Conservation (phyloP, 2,888 invertebrate species). For the Cryptus armator region DNA sequence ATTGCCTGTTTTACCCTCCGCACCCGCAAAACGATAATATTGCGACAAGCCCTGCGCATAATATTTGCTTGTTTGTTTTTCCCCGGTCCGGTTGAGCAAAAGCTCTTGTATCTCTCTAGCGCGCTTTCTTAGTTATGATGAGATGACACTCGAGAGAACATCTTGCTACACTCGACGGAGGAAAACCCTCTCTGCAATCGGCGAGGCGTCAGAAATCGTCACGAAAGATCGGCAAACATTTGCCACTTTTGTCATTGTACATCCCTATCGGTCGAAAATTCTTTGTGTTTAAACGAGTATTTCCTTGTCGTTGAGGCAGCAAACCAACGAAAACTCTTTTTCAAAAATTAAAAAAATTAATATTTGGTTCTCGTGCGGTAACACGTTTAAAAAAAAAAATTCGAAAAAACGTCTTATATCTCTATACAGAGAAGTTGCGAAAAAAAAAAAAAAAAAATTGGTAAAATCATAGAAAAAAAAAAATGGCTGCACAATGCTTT, state of each 20-base stretch:
- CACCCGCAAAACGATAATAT: slow-evolving; percentile 76
- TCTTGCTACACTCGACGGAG: slow-evolving; percentile 18
- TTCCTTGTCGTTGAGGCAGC: background rate
- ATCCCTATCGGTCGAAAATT: background rate
- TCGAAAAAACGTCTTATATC: background rate
- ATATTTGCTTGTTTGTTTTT: slow-evolving; percentile 77
- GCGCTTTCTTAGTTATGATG: slow-evolving; percentile 34
- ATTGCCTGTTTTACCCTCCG: slow-evolving; percentile 11
- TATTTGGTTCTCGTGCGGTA: background rate
- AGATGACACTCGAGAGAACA: slow-evolving; percentile 31
- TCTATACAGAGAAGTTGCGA: slow-evolving; percentile 48
- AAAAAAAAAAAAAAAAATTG: slow-evolving; percentile 57
- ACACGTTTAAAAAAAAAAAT: no score
- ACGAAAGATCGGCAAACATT: slow-evolving; percentile 67
- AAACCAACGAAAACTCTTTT: background rate
- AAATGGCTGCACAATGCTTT: no score
- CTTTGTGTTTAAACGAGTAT: background rate
- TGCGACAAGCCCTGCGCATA: slow-evolving; percentile 75
- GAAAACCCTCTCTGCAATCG: background rate
- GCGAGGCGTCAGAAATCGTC: slow-evolving; percentile 59
- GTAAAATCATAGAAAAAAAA: background rate
- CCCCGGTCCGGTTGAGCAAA: slow-evolving; percentile 33
- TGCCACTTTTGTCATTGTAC: slow-evolving; percentile 26
- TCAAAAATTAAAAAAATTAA: background rate
- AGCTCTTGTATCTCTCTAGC: slow-evolving; percentile 32